Evolutionary conservation across 1,140 invertebrate genomes (phyloP), one percentile per base, ranked within the genome.

Genomic region (Drosophila azteca): DNA sequence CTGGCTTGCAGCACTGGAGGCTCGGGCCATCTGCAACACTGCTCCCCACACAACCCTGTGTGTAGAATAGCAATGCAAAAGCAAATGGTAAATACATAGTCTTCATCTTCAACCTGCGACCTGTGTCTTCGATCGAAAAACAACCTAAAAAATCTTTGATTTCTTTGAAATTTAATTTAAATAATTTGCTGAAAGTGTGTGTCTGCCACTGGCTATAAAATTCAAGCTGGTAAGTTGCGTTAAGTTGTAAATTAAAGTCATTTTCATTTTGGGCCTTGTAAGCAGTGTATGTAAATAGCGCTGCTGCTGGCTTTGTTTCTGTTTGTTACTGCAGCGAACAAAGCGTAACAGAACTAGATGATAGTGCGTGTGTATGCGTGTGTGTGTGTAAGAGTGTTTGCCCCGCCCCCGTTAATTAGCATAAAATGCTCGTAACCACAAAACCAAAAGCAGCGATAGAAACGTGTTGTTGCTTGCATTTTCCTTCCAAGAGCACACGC

Each of bases 61-160:
- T 85, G 82, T 85, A 85, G 82, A 85, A 85, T 85, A 85, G 69
- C 69, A 60, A 52, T 62, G 46, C 70, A 87, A 85, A 85, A 87
- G 82, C 77, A 31, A 85, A 85, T 81, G 52, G 60, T 75, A 59
- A 80, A 80, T 60, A 39, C 41, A 54, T 46, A 72, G 62, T 78
- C 51, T 68, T 66, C 57, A 68, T 61, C 77, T 64, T 66, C 77
- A 87, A 87, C 83, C 82, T 85, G 82, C 78, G 65, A 81, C 60
- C 70, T 84, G 73, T 66, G 5, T 26, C 68, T 50, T 59, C 54
- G 24, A 26, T 26, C 51, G 31, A 70, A 65, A 51, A 57, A 9
- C 20, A 22, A 9, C 6, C 2, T 7, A 13, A 64, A 69, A 74
- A 69, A 13, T 39, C 26, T 29, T 31, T 13, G 58, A 50, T 59